These are phyloP conservation scores for Scalopus aquaticus DNA, from an alignment of 2,113 vertebrate genomes.

Conservation along the genomic window DNA sequence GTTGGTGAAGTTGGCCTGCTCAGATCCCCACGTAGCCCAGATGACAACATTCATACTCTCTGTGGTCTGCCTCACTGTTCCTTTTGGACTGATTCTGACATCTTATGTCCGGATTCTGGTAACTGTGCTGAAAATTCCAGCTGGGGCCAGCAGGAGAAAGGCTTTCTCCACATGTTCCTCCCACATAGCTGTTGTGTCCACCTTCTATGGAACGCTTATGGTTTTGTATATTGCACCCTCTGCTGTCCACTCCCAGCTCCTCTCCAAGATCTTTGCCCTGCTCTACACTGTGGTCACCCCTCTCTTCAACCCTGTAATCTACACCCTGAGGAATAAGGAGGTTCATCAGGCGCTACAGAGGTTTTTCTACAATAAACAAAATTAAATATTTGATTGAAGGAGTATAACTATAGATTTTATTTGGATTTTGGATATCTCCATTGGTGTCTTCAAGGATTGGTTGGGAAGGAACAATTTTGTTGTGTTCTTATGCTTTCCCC, in stretches of 20 bases:
- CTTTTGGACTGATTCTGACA: constrained; percentile 52
- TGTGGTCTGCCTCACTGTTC: constrained; percentile 54
- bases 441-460: background rate
- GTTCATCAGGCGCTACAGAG: background rate
- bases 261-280: constrained; percentile 57
- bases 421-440: background rate
- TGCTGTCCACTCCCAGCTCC: constrained; percentile 50
- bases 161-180: constrained; percentile 62
- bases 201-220: constrained; percentile 58
- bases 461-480: background rate
- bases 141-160: constrained; percentile 20
- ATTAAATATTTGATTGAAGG: background rate
- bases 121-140: constrained; percentile 45
- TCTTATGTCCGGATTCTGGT: constrained; percentile 49
- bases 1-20: constrained; percentile 55
- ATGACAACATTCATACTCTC: constrained; percentile 56
- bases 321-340: constrained; percentile 61
- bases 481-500: background rate
- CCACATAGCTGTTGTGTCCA: constrained; percentile 48
- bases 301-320: constrained; percentile 66
- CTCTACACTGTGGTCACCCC: constrained; percentile 66
- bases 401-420: background rate
- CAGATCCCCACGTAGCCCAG: constrained; percentile 35
- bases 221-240: constrained; percentile 52
- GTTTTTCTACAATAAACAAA: background rate